Evolutionary conservation across 2,888 invertebrate species (phyloP).

Genomic region (Aleiodes testaceus): DNA sequence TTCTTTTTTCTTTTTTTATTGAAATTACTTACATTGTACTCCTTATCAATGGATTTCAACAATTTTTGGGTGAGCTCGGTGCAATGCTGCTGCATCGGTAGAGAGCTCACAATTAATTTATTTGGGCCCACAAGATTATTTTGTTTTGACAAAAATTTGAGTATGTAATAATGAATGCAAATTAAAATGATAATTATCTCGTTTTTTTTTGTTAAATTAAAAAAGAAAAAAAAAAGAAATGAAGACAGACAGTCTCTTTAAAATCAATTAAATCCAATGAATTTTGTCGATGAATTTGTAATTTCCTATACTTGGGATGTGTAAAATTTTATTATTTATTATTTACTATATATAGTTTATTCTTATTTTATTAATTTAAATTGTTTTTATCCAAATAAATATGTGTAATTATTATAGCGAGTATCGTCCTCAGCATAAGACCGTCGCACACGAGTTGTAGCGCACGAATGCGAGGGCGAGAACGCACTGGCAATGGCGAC

Average conservation of each 20-base stretch:
- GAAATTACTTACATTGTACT: slow-evolving; percentile 93
- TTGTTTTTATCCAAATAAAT: slow-evolving; percentile 38
- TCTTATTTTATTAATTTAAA: slow-evolving; percentile 9
- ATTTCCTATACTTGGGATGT: not conserved
- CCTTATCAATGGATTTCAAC: slow-evolving; percentile 96
- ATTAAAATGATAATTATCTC: not conserved
- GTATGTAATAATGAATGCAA: slow-evolving; percentile 55
- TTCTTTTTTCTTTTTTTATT: slow-evolving; percentile 36
- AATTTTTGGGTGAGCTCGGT: slow-evolving; percentile 96
- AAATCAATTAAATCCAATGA: too few species aligned
- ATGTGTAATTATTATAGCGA: slow-evolving; percentile 39
- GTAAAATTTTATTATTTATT: slow-evolving; percentile 1
- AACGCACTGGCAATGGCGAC: slow-evolving; percentile 74
- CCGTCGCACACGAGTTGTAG: slow-evolving; percentile 57
- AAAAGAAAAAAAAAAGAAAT: not conserved
- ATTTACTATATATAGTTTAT: slow-evolving; percentile 12
- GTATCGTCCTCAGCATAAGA: slow-evolving; percentile 51
- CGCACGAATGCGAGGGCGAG: slow-evolving; percentile 68
- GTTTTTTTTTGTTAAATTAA: too few species aligned
- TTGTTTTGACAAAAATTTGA: slow-evolving; percentile 30
- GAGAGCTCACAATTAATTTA: slow-evolving; percentile 69
- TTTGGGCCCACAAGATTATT: slow-evolving; percentile 37
- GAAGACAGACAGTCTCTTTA: too few species aligned
- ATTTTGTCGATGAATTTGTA: too few species aligned
- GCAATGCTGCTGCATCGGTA: slow-evolving; percentile 73